Base-by-base conservation (phyloP, 64 coral and sea anemone species). In the Pocillopora verrucosa region DNA sequence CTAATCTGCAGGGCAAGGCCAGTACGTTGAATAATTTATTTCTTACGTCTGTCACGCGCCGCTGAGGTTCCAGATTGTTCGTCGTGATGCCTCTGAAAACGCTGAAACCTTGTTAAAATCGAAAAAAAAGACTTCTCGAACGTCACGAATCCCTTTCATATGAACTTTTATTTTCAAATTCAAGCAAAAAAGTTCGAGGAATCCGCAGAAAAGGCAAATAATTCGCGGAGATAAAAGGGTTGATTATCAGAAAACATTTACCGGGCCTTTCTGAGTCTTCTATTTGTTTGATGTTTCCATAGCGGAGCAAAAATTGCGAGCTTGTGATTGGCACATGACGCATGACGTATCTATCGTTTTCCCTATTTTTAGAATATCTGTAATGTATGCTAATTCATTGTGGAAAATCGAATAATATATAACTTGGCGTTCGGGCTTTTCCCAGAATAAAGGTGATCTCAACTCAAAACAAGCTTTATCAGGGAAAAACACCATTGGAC, bases 361-460 rank as follows among this genome's bases (percentile, higher is more conserved):
- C 4, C 12, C 34, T 30, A 76, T 64, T 65, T 56, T 57, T 65
- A 25, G 20, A 80, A 60, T 1, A 80, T 30, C 69, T 37, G 37
- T 72, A 57, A 85, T 70, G 13, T 22, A 38, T 56, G 3, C 14
- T 0, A 57, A 34, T 37, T 34, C 30, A 76, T 17, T 5, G 25
- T 1, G 16, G 10, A 9, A 9, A 3, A 13, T 34, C 41, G 51
- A 10, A 51, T 65, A 41, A 67, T 86, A 92, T 92, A 92, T 86
- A 92, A 19, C 38, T 79, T 16, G 9, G 34, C 36, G 78, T 0
- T 68, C 83, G 90, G 90, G 60, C 84, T 92, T 92, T 30, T 92
- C 90, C 90, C 90, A 92, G 37, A 86, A 92, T 92, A 92, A 83
- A 36, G 9, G 75, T 92, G 90, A 92, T 36, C 67, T 34, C 86